A percentile compares a stretch with the other conserved stretches of the same genome.
Evolutionary conservation across 2,113 vertebrate species (phyloP).

Genomic region (Paradoxurus hermaphroditus): DNA sequence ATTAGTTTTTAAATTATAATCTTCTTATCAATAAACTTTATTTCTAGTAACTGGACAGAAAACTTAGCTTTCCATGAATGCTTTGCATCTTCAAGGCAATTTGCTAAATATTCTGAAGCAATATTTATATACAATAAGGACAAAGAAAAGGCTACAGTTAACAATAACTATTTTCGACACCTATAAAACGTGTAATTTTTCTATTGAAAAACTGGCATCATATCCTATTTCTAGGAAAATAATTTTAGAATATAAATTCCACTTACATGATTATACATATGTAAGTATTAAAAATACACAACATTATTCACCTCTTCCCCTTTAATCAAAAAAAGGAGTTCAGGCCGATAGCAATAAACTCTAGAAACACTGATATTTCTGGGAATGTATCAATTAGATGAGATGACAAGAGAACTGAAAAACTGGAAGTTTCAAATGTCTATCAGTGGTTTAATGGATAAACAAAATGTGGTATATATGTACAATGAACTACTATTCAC

Average conservation of each 20-base stretch:
- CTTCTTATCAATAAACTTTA: background rate
- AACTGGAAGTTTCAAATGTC: background rate
- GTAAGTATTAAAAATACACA: background rate
- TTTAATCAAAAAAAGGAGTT: background rate
- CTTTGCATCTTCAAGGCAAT: background rate
- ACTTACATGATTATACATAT: background rate
- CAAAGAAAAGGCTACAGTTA: background rate
- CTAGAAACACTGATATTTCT: background rate
- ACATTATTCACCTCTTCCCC: background rate
- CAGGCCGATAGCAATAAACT: background rate
- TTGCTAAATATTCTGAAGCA: background rate
- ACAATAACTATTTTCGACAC: constrained; percentile 2
- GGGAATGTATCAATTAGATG: background rate
- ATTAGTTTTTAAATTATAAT: background rate
- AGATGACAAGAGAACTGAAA: constrained; percentile 10
- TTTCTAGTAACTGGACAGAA: background rate
- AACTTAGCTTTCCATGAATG: background rate
- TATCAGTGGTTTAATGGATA: background rate
- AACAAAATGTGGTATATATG: background rate
- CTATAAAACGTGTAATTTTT: background rate
- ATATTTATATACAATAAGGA: constrained; percentile 11
- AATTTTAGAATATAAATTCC: background rate
- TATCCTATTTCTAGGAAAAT: background rate
- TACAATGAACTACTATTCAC: background rate
- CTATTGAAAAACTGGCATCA: background rate